Base-by-base conservation (phyloP, 2,888 invertebrate species). In the Heliconius cydno region DNA sequence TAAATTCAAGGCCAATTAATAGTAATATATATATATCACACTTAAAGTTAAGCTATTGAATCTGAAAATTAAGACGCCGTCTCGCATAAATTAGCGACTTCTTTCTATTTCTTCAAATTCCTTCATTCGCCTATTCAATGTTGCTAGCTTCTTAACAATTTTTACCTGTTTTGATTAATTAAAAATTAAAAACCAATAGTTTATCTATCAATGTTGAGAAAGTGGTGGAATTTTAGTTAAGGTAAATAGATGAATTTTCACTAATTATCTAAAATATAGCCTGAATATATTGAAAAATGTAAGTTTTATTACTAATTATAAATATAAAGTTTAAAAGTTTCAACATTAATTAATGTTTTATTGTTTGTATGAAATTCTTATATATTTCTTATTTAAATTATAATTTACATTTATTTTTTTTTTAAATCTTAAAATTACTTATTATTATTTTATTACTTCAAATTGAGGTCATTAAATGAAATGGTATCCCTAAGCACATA, bases 1-100 rank as follows among this genome's bases (percentile, higher is more conserved):
- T 83, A 86, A 87, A 86, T 88, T 87, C 90, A 92, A 91, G 90
- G 90, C 87, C 90, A 87, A 86, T 84, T 81, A 86, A 88, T 89
- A 89, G 86, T 90, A 85, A 92, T 91, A 90, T 89, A 89, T 89
- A 89, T 89, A 92, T 92, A 88, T 88, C 85, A 88, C 87, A 88
- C 89, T 86, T 88, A 88, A 90, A 91, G 86, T 90, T 91, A 90
- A 87, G 88, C 90, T 92, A 92, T 91, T 89, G 88, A 90, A 92
- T 91, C 90, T 89, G 92, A 93, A 94, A 94, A 91, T 92, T 92
- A 92, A 93, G 93, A 94, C 92, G 93, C 92, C 90, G 94, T 94
- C 91, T 91, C 88, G 91, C 91, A 92, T 92, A 92, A 90, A 92
- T 92, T 92, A 92, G 89, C 86, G 89, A 92, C 90, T 94, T 93